Evolutionary conservation across 2,797 vertebrate genomes (phyloP).

Genomic region (Tarsius wallacei): DNA sequence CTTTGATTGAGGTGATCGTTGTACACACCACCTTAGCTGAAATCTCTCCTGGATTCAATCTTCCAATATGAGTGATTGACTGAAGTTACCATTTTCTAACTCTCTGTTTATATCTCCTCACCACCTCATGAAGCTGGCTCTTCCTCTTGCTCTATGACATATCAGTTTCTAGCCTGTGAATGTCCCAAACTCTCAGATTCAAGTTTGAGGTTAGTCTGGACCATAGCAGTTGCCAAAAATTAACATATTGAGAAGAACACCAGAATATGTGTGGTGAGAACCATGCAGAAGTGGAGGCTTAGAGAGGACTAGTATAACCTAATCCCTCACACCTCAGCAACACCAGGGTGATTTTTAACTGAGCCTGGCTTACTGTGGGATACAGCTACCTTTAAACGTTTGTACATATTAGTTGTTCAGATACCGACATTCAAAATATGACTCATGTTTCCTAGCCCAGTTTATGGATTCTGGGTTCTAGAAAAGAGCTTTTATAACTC

Average conservation of each 20-base stretch:
- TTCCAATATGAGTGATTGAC: not conserved
- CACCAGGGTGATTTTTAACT: not conserved
- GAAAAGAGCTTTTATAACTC: accelerated
- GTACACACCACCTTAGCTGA: not conserved
- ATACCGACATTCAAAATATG: not conserved
- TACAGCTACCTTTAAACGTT: not conserved
- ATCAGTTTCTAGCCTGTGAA: not conserved
- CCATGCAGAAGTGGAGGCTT: not conserved
- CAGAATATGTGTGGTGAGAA: not conserved
- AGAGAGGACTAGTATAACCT: too few species aligned
- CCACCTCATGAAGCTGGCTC: not conserved
- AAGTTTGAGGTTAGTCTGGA: not conserved
- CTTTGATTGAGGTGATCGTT: not conserved
- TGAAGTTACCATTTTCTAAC: not conserved
- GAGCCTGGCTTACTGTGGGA: not conserved
- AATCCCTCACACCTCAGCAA: not conserved
- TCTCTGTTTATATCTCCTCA: not conserved
- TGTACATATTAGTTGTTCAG: not conserved
- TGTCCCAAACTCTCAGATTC: not conserved
- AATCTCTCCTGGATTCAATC: not conserved
- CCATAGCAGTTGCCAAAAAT: too few species aligned
- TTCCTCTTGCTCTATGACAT: not conserved
- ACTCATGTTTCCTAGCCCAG: not conserved
- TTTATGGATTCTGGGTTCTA: not conserved
- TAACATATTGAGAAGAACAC: not conserved